Percentiles rank a stretch among this genome's conserved stretches.
Evolutionary conservation across 2,113 vertebrate species (phyloP).

Genomic region (Triplophysa rosa): DNA sequence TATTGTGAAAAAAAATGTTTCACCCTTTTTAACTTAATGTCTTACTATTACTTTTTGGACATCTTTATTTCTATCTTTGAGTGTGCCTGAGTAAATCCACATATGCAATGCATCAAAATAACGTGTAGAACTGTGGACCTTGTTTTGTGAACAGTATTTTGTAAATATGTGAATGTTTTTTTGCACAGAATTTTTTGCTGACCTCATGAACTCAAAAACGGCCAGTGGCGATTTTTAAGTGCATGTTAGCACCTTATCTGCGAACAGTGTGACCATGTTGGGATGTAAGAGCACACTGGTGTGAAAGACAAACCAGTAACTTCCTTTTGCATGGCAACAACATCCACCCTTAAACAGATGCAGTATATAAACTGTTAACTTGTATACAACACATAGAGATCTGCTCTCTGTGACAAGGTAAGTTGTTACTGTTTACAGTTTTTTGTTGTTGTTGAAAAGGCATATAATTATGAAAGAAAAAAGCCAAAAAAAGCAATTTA

Average conservation of each 20-base stretch:
- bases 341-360: not conserved
- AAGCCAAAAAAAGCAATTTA: too few relatives aligned
- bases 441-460: not conserved
- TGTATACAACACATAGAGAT: slow-evolving; percentile 13
- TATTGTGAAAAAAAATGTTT: too few relatives aligned
- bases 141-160: not conserved
- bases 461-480: too few relatives aligned
- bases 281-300: slow-evolving; percentile 17
- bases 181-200: slow-evolving; percentile 28
- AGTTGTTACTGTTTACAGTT: not conserved
- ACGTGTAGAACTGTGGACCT: not conserved
- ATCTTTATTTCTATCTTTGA: too few relatives aligned
- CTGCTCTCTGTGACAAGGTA: slow-evolving; percentile 31
- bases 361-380: slow-evolving; percentile 38
- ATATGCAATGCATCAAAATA: too few relatives aligned
- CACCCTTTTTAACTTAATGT: too few relatives aligned
- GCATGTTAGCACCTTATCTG: slow-evolving; percentile 38
- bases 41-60: too few relatives aligned
- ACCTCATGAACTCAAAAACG: slow-evolving; percentile 47
- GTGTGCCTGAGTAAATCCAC: too few relatives aligned
- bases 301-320: slow-evolving; percentile 53
- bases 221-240: slow-evolving; percentile 43
- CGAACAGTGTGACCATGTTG: slow-evolving; percentile 32
- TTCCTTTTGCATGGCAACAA: slow-evolving; percentile 37
- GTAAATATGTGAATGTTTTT: not conserved